Base-by-base conservation (phyloP, 2,113 vertebrate species). In the Festucalex cinctus region DNA sequence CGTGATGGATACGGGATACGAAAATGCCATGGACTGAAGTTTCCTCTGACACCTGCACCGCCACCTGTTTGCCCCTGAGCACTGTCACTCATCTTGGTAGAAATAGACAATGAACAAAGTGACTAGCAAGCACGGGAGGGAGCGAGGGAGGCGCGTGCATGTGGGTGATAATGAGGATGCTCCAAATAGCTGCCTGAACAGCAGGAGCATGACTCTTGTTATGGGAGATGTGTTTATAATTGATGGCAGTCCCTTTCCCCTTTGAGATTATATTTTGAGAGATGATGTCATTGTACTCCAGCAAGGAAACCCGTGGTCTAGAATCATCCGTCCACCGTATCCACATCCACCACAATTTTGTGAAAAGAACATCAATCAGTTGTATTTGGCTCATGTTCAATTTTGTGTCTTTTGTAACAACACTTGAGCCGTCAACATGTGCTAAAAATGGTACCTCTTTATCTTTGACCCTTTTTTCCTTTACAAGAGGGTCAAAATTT, bases 151-250 rank as follows among this genome's bases (percentile, higher is more conserved):
- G 61, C 54, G 17, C 51, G 70, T 44, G 67, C 6, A 4, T 58
- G 63, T 71, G 69, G 61, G 65, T 66, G 73, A 59, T 74, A 77
- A 68, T 67, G 65, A 74, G 66, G 43, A 70, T 67, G 64, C 63
- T 68, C 70, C 77, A 63, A 73, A 73, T 79, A 65, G 62, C 67
- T 71, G 65, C 41, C 72, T 77, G 8, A 69, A 62, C 80, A 77
- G 64, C 66, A 67, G 63, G 71, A 71, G 71, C 63, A 54, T 69
- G 48, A 62, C 64, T 72, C 36, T 59, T 67, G 58, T 71, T 68
- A 59, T 65, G 49, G 67, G 59, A 64, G 63, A 74, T 54, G 35
- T 0, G 24, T 56, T 65, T 44, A 57, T 77, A 74, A 76, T 68
- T 69, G 74, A 65, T 19, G 6, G 26, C 3, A 43, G 36, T 41